Evolutionary conservation across 2,797 vertebrate genomes (phyloP).

Genomic region (Dendrocincla tyrannina): DNA sequence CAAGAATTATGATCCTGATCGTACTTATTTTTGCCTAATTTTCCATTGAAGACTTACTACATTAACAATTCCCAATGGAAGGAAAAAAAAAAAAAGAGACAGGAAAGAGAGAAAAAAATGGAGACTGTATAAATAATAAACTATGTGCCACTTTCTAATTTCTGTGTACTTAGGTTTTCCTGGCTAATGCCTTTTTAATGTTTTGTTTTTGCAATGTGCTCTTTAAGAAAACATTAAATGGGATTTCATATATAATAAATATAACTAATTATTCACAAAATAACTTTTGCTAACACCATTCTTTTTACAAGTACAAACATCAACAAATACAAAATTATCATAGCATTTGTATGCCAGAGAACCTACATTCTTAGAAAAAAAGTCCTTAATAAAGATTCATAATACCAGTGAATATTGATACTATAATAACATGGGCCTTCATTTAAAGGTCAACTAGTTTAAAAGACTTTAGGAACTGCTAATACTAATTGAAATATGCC

Average conservation of each 20-base stretch:
- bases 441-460: neutral
- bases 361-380: neutral
- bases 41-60: neutral
- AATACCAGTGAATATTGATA: neutral
- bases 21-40: neutral
- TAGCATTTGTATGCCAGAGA: neutral
- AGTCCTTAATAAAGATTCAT: neutral
- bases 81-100: neutral
- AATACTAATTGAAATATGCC: neutral
- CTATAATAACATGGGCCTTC: neutral
- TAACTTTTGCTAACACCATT: neutral
- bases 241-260: neutral
- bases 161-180: neutral
- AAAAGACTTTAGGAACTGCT: neutral
- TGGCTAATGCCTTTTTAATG: neutral
- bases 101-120: neutral
- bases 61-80: neutral
- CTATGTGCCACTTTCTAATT: neutral
- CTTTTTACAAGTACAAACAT: neutral
- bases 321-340: neutral
- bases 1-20: neutral
- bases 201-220: neutral
- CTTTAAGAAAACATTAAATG: neutral
- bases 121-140: neutral
- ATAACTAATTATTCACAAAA: neutral